phyloP scores from a whole-genome alignment of 1,140 invertebrate genomes.

The Aradophagus sp. region DNA sequence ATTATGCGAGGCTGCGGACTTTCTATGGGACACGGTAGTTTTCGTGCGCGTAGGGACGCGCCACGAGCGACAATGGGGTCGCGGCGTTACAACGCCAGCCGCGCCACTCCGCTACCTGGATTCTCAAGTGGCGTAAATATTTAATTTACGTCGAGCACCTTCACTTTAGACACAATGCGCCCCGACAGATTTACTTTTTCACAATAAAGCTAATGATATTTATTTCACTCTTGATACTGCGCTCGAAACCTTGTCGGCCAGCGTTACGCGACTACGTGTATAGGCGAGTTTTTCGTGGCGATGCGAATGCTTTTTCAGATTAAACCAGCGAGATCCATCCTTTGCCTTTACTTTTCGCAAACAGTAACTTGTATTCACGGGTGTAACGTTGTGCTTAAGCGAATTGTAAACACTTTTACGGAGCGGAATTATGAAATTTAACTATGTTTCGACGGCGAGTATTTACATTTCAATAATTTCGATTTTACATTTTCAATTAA shows the following conservation, averaged over 20 bases:
- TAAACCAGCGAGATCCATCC: too few relatives aligned
- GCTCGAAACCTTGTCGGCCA: constrained; percentile 7
- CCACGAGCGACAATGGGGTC: constrained; percentile 40
- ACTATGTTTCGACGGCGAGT: too few relatives aligned
- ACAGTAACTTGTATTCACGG: too few relatives aligned
- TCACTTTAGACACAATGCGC: constrained; percentile 42
- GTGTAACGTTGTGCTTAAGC: too few relatives aligned
- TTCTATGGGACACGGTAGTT: constrained; percentile 51
- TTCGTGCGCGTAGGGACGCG: constrained; percentile 33
- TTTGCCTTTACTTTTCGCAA: too few relatives aligned
- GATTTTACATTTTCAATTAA: too few relatives aligned
- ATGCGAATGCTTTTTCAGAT: too few relatives aligned
- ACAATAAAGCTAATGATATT: constrained; percentile 52
- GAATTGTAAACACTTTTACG: too few relatives aligned
- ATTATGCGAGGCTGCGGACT: constrained; percentile 40
- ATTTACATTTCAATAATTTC: too few relatives aligned
- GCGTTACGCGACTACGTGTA: constrained; percentile 7
- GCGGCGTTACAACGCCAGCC: constrained; percentile 29
- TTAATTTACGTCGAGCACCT: constrained; percentile 60
- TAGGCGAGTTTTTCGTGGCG: too few relatives aligned
- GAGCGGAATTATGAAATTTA: too few relatives aligned
- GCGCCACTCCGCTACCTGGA: constrained; percentile 53
- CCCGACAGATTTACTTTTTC: constrained; percentile 34
- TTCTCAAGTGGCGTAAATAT: constrained; percentile 65
- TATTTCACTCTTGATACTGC: constrained; percentile 44